Evolutionary conservation across 1,140 invertebrate species (phyloP), one percentile per base, ranked within the genome.

Genomic region (Drosophila ogumai): DNA sequence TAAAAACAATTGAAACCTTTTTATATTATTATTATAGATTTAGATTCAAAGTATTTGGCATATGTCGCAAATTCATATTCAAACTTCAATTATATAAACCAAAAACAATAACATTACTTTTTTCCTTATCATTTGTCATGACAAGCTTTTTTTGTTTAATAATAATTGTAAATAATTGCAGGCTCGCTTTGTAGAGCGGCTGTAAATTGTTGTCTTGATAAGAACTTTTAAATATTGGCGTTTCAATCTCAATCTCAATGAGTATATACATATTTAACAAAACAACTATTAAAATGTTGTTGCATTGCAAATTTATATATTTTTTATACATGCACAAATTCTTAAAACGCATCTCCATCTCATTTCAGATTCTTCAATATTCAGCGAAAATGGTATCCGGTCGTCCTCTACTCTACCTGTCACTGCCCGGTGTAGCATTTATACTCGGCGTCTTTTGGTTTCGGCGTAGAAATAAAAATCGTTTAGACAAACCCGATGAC

Each of bases 351-450:
- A 2, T 22, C 22, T 22, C 22, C 22, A 3, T 22, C 22, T 28
- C 10, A 25, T 47, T 47, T 9, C 46, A 47, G 80, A 90, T 81
- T 87, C 56, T 87, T 86, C 91, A 91, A 91, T 84, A 92, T 91
- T 92, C 91, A 91, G 79, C 81, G 86, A 91, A 92, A 91, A 93
- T 93, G 92, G 91, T 92, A 82, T 91, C 88, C 78, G 81, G 91
- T 90, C 92, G 91, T 80, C 92, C 92, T 68, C 65, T 93, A 68
- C 81, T 92, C 73, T 92, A 92, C 81, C 68, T 92, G 66, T 92
- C 92, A 82, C 79, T 92, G 69, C 92, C 92, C 74, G 90, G 91
- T 86, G 88, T 92, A 91, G 90, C 85, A 91, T 86, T 93, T 77
- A 88, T 92, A 54, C 81, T 92, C 56, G 92, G 92, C 49, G 80